Percentiles rank a stretch among this genome's conserved stretches.
These are phyloP conservation scores for Moxostoma hubbsi DNA, from an alignment of 2,797 vertebrate genomes.

Conservation along the genomic window DNA sequence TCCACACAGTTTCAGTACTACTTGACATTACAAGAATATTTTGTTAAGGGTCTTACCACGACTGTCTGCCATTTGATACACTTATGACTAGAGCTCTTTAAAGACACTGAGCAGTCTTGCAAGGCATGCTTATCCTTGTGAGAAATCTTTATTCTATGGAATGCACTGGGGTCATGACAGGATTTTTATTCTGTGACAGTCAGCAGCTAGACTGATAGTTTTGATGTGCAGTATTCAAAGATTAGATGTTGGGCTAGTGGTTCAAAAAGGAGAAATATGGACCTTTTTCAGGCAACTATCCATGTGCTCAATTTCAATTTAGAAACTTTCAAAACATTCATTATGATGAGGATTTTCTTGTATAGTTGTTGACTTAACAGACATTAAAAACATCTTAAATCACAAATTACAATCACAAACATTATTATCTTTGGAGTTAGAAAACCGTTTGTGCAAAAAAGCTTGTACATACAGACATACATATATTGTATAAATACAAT, in stretches of 20 bases:
- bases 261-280: constrained; percentile 1
- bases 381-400: constrained; percentile 25
- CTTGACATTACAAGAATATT: constrained; percentile 51
- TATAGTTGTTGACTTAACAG: background rate
- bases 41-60: constrained; percentile 53
- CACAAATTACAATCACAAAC: constrained; percentile 36
- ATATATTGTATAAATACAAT: constrained; percentile 51
- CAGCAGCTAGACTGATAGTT: constrained; percentile 63
- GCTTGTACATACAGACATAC: constrained; percentile 41
- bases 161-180: constrained; percentile 65
- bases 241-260: constrained; percentile 4
- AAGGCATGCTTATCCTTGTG: constrained; percentile 63
- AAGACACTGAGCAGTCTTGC: constrained; percentile 56
- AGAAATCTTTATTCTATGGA: constrained; percentile 64
- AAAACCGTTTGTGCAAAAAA: constrained; percentile 45
- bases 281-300: background rate
- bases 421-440: constrained; percentile 16
- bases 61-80: constrained; percentile 73
- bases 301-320: no score
- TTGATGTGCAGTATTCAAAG: constrained; percentile 68
- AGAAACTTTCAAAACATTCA: background rate
- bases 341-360: background rate
- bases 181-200: constrained; percentile 72
- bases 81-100: constrained; percentile 59
- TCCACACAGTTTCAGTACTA: constrained; percentile 28